phyloP scores from a whole-genome alignment of 92 coral and sea anemone genomes.

The Virgularia gustaviana region DNA sequence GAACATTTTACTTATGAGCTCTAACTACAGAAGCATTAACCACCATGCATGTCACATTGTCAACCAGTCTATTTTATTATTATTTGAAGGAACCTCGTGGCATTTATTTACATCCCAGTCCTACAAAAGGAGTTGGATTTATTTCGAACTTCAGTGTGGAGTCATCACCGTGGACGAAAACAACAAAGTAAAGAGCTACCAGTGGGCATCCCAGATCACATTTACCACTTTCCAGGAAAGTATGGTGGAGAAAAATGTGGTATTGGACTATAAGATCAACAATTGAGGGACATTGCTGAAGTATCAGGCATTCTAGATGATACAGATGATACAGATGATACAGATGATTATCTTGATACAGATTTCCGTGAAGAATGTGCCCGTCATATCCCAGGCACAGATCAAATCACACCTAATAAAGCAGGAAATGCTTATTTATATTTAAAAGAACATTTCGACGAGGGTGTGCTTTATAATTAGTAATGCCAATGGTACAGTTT shows the following conservation, averaged over 20 bases:
- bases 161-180: slow-evolving; percentile 29
- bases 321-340: slow-evolving; percentile 35
- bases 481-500: background rate
- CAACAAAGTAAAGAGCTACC: slow-evolving; percentile 34
- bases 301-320: slow-evolving; percentile 41
- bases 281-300: slow-evolving; percentile 55
- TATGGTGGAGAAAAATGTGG: background rate
- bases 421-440: background rate
- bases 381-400: slow-evolving; percentile 44
- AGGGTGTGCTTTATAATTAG: background rate
- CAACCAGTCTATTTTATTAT: background rate
- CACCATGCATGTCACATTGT: too few species aligned
- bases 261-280: slow-evolving; percentile 43
- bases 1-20: too few species aligned
- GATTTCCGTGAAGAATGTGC: slow-evolving; percentile 52
- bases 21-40: too few species aligned
- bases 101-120: slow-evolving; percentile 30
- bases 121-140: slow-evolving; percentile 31
- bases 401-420: background rate
- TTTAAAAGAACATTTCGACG: background rate
- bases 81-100: slow-evolving; percentile 29
- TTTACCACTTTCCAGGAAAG: slow-evolving; percentile 14
- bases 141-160: slow-evolving; percentile 31
- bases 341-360: slow-evolving; percentile 30
- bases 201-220: slow-evolving; percentile 32